A percentile compares a stretch with the other conserved stretches of the same genome.
Evolutionary conservation across 2,888 invertebrate species (phyloP).

Genomic region (Synergus japonicus): DNA sequence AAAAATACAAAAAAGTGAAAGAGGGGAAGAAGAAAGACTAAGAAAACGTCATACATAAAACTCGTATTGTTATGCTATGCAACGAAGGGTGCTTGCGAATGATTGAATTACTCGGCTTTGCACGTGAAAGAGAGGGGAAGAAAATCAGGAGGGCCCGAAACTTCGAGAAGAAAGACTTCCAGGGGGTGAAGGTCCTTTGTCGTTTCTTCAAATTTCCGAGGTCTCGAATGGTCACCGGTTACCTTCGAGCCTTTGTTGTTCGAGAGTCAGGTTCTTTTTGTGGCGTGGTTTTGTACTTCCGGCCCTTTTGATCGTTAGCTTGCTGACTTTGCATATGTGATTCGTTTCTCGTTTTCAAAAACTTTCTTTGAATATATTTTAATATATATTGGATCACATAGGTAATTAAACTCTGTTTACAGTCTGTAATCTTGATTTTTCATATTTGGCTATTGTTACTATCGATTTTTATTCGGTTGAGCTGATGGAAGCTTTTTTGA

Average conservation of each 20-base stretch:
- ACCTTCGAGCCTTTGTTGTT: conserved; percentile 55
- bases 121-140: conserved; percentile 53
- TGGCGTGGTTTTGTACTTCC: conserved; percentile 52
- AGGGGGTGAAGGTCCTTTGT: conserved; percentile 56
- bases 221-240: conserved; percentile 54
- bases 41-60: conserved; percentile 52
- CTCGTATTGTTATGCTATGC: conserved; percentile 53
- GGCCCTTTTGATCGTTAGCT: conserved; percentile 54
- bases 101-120: conserved; percentile 55
- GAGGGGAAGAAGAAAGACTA: conserved; percentile 43
- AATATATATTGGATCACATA: not conserved
- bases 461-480: not conserved
- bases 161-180: conserved; percentile 51
- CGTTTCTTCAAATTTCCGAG: conserved; percentile 56
- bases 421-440: not conserved
- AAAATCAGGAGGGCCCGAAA: conserved; percentile 50
- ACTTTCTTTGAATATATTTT: conserved; percentile 15
- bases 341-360: conserved; percentile 7
- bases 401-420: conserved; percentile 1
- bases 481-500: not conserved
- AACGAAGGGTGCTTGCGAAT: conserved; percentile 53
- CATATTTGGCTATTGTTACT: not conserved
- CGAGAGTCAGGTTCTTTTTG: conserved; percentile 56
- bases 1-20: conserved; percentile 43
- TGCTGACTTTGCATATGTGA: conserved; percentile 50